A percentile compares a stretch with the other conserved stretches of the same genome.
These are phyloP conservation scores for Tridacna gigas DNA, from an alignment of 2,888 invertebrate species.

Conservation along the genomic window DNA sequence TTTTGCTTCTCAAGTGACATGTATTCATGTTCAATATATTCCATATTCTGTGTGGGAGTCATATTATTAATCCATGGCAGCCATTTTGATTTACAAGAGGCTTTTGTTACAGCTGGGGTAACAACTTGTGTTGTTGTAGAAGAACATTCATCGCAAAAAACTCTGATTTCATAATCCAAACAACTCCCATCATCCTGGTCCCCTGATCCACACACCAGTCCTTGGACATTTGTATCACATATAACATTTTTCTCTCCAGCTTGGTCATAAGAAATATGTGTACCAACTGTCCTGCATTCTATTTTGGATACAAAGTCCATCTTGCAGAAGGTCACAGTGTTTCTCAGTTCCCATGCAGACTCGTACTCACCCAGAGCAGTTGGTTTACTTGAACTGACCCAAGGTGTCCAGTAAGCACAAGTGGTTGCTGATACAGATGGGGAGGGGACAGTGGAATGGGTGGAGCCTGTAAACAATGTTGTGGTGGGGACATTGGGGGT, in stretches of 20 bases:
- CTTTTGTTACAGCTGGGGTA: slow-evolving; percentile 64
- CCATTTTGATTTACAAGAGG: slow-evolving; percentile 62
- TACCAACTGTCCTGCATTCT: slow-evolving; percentile 71
- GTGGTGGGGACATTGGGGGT: slow-evolving; percentile 42
- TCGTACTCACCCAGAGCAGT: slow-evolving; percentile 69
- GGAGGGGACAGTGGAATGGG: slow-evolving; percentile 18
- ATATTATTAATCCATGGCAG: slow-evolving; percentile 74
- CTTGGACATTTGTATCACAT: slow-evolving; percentile 59
- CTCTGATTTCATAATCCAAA: slow-evolving; percentile 80
- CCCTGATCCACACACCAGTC: slow-evolving; percentile 48
- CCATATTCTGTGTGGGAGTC: slow-evolving; percentile 55
- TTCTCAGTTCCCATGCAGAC: slow-evolving; percentile 65
- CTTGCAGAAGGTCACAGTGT: slow-evolving; percentile 69
- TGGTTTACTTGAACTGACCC: slow-evolving; percentile 75
- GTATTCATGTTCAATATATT: slow-evolving; percentile 70
- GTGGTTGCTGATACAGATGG: slow-evolving; percentile 43
- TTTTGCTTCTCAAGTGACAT: slow-evolving; percentile 64
- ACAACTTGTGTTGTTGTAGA: slow-evolving; percentile 36
- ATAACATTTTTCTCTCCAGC: slow-evolving; percentile 88
- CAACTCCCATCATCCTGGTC: slow-evolving; percentile 71
- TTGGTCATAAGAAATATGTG: slow-evolving; percentile 82
- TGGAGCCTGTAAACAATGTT: slow-evolving; percentile 8
- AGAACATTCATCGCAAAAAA: slow-evolving; percentile 78
- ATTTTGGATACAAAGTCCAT: slow-evolving; percentile 46
- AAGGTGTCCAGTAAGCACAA: slow-evolving; percentile 78